These are phyloP conservation scores for Labroides dimidiatus DNA, from an alignment of 2,797 vertebrate genomes.

Conservation along the genomic window DNA sequence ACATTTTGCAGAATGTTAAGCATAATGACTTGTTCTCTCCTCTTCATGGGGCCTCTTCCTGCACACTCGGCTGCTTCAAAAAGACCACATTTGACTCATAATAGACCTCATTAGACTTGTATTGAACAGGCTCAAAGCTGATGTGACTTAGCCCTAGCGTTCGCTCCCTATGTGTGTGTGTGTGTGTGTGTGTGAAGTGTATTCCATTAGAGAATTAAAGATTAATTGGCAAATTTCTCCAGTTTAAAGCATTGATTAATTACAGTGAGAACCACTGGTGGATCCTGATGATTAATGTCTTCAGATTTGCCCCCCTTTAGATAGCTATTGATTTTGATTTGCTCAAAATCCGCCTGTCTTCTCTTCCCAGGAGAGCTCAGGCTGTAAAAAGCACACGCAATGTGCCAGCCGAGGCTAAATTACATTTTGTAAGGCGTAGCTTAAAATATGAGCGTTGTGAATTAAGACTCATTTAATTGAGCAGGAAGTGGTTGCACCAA, in stretches of 20 bases:
- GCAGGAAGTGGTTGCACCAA: conserved; percentile 53
- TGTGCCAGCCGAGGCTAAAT: conserved; percentile 53
- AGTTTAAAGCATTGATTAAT: conserved; percentile 84
- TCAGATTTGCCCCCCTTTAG: conserved; percentile 76
- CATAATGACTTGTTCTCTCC: conserved; percentile 65
- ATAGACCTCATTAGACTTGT: conserved; percentile 78
- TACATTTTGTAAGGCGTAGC: conserved; percentile 50
- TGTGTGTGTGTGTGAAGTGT: conserved; percentile 51
- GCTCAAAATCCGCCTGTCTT: conserved; percentile 71
- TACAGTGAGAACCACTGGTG: conserved; percentile 73
- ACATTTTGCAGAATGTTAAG: conserved; percentile 63
- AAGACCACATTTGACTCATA: conserved; percentile 74
- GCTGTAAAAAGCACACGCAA: conserved; percentile 45
- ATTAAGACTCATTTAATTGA: conserved; percentile 69
- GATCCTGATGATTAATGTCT: conserved; percentile 83
- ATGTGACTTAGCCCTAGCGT: conserved; percentile 55
- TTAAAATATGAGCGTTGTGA: conserved; percentile 56
- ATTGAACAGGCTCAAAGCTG: conserved; percentile 69
- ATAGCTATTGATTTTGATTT: conserved; percentile 86
- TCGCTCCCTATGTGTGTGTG: conserved; percentile 51
- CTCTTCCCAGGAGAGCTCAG: conserved; percentile 60
- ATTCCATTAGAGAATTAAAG: conserved; percentile 79
- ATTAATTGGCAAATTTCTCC: conserved; percentile 83
- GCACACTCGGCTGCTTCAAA: conserved; percentile 71
- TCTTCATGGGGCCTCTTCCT: conserved; percentile 59